Percentiles rank a stretch among this genome's conserved stretches.
These are phyloP conservation scores for Lasioglossum zephyrum DNA, from an alignment of 2,888 invertebrate genomes.

Conservation along the genomic window DNA sequence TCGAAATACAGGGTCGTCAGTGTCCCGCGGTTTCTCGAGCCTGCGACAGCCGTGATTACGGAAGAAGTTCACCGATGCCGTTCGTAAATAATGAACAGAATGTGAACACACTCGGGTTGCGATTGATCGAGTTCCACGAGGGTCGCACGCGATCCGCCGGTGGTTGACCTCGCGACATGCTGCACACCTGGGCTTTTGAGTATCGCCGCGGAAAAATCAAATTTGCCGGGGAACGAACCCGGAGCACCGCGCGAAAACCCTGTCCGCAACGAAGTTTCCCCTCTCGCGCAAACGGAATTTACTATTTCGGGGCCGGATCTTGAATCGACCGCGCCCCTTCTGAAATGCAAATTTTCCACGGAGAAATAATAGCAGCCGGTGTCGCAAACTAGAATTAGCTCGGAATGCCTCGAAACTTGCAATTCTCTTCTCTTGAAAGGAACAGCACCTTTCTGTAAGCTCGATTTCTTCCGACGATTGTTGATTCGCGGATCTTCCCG, in stretches of 20 bases:
- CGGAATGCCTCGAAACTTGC: background rate
- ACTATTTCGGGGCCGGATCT: constrained; percentile 13
- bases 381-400: background rate
- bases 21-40: background rate
- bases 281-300: constrained; percentile 33
- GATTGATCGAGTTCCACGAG: constrained; percentile 54
- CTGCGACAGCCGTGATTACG: background rate
- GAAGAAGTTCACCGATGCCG: constrained; percentile 39
- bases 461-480: background rate
- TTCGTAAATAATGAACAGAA: constrained; percentile 51
- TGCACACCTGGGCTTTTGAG: constrained; percentile 29
- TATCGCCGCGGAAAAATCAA: constrained; percentile 50
- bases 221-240: constrained; percentile 23
- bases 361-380: background rate
- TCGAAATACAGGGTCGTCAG: background rate
- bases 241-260: constrained; percentile 2
- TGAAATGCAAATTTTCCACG: background rate
- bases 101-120: constrained; percentile 46
- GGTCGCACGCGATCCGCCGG: constrained; percentile 58
- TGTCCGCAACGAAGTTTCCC: background rate
- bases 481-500: background rate
- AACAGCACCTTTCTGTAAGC: background rate
- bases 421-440: background rate
- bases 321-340: background rate
- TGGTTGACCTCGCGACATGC: constrained; percentile 51